These are phyloP conservation scores for Dendrocincla fuliginosa DNA, from an alignment of 2,797 vertebrate species.

Conservation along the genomic window DNA sequence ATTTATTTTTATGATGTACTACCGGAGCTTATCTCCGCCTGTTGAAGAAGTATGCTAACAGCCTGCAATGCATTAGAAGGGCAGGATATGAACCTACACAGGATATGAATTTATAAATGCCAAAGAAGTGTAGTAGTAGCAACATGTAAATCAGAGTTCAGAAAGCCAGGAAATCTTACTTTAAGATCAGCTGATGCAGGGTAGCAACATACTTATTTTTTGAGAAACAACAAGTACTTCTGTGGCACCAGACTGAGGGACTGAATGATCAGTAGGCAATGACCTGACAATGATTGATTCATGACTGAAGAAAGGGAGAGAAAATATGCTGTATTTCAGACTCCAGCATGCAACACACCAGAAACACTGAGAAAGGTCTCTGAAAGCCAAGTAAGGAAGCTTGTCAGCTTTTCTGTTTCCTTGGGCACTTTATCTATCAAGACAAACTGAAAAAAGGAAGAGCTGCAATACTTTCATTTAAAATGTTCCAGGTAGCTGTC, in stretches of 20 bases:
- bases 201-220: not conserved
- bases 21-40: not conserved
- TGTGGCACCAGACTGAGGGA: not conserved
- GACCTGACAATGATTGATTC: not conserved
- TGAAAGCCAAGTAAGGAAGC: not conserved
- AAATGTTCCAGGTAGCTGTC: not conserved
- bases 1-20: not conserved
- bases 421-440: not conserved
- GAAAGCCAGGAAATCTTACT: slow-evolving; percentile 22
- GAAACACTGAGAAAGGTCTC: not conserved
- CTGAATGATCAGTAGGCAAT: not conserved
- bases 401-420: not conserved
- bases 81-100: slow-evolving; percentile 16
- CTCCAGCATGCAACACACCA: not conserved
- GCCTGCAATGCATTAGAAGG: not conserved
- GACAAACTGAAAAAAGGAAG: not conserved
- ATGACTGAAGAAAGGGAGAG: not conserved
- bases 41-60: not conserved
- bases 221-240: not conserved
- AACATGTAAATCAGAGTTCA: slow-evolving; percentile 20
- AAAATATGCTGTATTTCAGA: not conserved
- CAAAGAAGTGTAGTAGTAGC: not conserved
- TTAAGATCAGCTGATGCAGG: not conserved
- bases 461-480: not conserved
- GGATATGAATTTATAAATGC: slow-evolving; percentile 43